Percentiles rank a stretch among this genome's conserved stretches.
Evolutionary conservation across 2,888 invertebrate species (phyloP).

Genomic region (Thelaira solivaga): DNA sequence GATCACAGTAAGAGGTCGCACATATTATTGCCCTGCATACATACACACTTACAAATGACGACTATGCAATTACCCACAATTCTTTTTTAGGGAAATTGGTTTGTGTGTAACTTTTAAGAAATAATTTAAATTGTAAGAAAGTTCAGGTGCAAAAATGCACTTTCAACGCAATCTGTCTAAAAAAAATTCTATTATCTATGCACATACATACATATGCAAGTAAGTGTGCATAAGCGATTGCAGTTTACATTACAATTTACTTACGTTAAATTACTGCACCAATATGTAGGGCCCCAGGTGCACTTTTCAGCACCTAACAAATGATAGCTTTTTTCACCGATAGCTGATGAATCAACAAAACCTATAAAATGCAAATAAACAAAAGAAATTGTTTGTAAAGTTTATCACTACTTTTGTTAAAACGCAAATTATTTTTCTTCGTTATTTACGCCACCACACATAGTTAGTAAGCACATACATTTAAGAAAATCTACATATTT

Average conservation of each 20-base stretch:
- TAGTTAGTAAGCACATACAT: not conserved
- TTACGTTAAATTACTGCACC: conserved; percentile 81
- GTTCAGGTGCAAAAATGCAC: too few relatives aligned
- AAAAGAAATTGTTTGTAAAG: conserved; percentile 14
- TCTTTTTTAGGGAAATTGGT: too few relatives aligned
- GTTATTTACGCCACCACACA: not conserved
- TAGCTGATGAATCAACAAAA: conserved; percentile 46
- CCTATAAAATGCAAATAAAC: conserved; percentile 20
- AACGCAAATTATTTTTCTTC: conserved; percentile 30
- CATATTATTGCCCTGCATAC: too few relatives aligned
- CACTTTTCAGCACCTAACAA: conserved; percentile 82
- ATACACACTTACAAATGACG: too few relatives aligned
- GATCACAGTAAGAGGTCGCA: too few relatives aligned
- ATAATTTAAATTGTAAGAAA: too few relatives aligned
- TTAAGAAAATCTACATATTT: not conserved
- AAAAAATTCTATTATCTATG: too few relatives aligned
- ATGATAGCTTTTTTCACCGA: conserved; percentile 42
- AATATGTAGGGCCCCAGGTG: conserved; percentile 88
- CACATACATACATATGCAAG: not conserved
- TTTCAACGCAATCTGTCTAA: too few relatives aligned
- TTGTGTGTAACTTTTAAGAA: too few relatives aligned
- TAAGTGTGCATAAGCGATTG: not conserved
- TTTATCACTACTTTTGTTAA: conserved; percentile 16
- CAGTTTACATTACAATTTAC: conserved; percentile 53
- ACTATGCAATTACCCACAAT: too few relatives aligned